Percentiles rank a stretch among this genome's conserved stretches.
Evolutionary conservation across 2,888 invertebrate species (phyloP).

Genomic region (Melinaea menophilus): DNA sequence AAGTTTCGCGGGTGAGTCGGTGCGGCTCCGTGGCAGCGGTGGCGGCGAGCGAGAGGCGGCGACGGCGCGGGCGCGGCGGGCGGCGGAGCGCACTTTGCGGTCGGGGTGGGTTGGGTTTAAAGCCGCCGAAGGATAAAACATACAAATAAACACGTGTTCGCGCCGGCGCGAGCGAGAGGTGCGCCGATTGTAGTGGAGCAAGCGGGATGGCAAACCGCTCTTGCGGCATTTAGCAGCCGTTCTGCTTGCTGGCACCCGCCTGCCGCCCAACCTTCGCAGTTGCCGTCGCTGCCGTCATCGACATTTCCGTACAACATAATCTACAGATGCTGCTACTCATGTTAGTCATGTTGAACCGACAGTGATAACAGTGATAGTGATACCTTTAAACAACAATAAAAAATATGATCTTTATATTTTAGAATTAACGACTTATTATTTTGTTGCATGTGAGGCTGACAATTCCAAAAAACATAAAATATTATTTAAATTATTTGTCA

Average conservation of each 20-base stretch:
- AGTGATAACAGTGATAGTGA: constrained; percentile 5
- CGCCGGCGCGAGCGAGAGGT: constrained; percentile 79
- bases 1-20: constrained; percentile 74
- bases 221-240: constrained; percentile 75
- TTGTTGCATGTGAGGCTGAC: too few relatives aligned
- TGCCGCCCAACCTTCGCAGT: constrained; percentile 36
- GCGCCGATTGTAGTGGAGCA: constrained; percentile 55
- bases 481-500: too few relatives aligned
- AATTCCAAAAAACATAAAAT: too few relatives aligned
- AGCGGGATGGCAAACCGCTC: constrained; percentile 62
- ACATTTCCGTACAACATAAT: constrained; percentile 15
- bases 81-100: constrained; percentile 80
- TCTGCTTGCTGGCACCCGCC: constrained; percentile 49
- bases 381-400: background rate
- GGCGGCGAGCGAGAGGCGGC: constrained; percentile 71
- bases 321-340: background rate
- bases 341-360: background rate
- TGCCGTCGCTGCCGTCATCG: constrained; percentile 33
- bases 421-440: too few relatives aligned
- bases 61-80: constrained; percentile 77
- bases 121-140: constrained; percentile 82
- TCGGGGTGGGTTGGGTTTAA: constrained; percentile 83
- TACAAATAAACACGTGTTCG: constrained; percentile 81
- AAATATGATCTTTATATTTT: too few relatives aligned
- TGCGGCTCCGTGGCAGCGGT: constrained; percentile 64